These are phyloP conservation scores for Cossypha heuglini DNA, from an alignment of 2,797 vertebrate genomes.

Conservation along the genomic window DNA sequence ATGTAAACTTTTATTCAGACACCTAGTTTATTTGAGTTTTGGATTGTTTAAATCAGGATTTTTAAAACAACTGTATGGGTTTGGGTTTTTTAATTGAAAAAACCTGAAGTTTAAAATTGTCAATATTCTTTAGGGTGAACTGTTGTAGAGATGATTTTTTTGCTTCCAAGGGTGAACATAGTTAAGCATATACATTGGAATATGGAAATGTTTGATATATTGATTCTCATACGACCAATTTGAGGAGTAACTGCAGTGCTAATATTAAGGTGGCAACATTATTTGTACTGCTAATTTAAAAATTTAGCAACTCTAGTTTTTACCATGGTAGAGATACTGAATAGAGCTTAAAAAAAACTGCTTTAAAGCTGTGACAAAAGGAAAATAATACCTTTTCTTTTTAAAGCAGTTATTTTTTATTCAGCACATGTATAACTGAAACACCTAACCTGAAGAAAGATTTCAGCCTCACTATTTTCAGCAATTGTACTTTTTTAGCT, in stretches of 20 bases:
- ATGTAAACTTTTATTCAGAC: background rate
- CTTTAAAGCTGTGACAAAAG: background rate
- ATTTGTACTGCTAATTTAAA: background rate
- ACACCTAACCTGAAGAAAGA: background rate
- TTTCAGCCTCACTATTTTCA: background rate
- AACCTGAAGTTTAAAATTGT: background rate
- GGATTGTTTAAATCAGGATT: background rate
- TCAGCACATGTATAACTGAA: background rate
- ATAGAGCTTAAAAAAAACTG: background rate
- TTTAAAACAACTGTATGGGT: fast-evolving
- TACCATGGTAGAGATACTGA: background rate
- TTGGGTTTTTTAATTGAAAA: background rate
- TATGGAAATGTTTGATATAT: background rate
- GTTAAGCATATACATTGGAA: background rate
- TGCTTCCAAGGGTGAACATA: background rate
- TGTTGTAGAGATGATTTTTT: background rate
- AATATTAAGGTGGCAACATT: background rate
- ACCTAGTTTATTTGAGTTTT: background rate
- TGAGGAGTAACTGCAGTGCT: background rate
- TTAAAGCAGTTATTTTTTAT: background rate
- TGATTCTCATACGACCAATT: background rate
- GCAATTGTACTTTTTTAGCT: background rate
- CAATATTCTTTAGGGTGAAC: background rate
- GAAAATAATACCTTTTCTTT: background rate
- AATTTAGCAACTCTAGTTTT: background rate